Base-by-base conservation (phyloP, 2,113 vertebrate genomes). In the Bettongia penicillata region DNA sequence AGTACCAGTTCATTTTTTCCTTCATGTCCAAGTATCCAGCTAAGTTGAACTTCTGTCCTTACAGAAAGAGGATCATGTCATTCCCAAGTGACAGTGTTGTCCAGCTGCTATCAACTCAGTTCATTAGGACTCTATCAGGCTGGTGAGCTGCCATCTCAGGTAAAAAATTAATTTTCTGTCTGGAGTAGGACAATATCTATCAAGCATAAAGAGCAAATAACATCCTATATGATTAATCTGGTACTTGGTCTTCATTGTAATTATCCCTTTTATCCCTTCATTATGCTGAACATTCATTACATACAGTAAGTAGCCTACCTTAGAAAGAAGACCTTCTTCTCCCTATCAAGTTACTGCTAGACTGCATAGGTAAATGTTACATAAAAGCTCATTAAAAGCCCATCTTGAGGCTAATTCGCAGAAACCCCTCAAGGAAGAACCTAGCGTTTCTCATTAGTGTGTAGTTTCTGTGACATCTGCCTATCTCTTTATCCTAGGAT, bases 151-250 rank as follows among this genome's bases (percentile, higher is more conserved):
- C 92, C 4, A 43, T 37, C 68, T 92, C 84, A 96, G 57, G 93
- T 97, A 97, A 96, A 97, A 96, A 98, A 98, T 98, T 93, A 98
- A 93, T 93, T 97, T 94, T 97, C 91, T 68, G 93, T 96, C 90
- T 92, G 91, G 50, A 50, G 61, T 95, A 84, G 68, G 16, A 84
- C 68, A 84, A n/a, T 84, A 91, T 96, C 49, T 93, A 93, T 94
- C 0, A 24, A 52, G 96, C 0, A 97, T 96, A 97, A 61, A 93
- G 93, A 98, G 97, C 31, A 95, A 98, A 90, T 96, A 97, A 96
- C 89, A 95, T 92, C 94, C 90, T 91, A 49, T 96, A 25, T 91
- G 92, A 96, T 97, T 97, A 96, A 97, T 97, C 96, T 97, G 91
- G 49, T 91, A 90, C 91, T 94, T 25, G 95, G 47, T 91, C 14